These are phyloP conservation scores for Ceuthmochares aereus DNA, from an alignment of 2,113 vertebrate genomes.

Conservation along the genomic window DNA sequence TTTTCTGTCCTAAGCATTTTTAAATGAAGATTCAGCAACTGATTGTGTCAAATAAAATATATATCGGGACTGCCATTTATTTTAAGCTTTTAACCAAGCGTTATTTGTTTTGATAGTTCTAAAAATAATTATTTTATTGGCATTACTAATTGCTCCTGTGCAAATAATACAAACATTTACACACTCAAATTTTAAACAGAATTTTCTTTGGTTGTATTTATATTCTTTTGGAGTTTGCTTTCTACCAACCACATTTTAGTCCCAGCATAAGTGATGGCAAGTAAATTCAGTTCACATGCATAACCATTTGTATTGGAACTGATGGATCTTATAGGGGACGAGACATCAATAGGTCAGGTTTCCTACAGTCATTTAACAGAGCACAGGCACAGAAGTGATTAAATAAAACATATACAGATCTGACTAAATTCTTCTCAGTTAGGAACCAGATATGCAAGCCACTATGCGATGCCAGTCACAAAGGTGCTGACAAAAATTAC, in stretches of 20 bases:
- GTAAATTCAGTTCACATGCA: constrained; percentile 30
- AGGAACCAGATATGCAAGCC: neutral
- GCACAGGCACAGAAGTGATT: constrained; percentile 32
- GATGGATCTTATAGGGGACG: constrained; percentile 30
- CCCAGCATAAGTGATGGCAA: neutral
- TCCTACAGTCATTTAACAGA: constrained; percentile 19
- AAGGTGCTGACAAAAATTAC: constrained; percentile 52
- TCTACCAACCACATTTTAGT: neutral
- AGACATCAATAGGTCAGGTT: constrained; percentile 44
- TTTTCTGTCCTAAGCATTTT: constrained; percentile 21
- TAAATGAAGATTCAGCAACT: constrained; percentile 15
- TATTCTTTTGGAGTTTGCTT: neutral
- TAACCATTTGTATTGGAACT: constrained; percentile 12
- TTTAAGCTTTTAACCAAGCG: neutral
- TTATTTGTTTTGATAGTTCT: neutral
- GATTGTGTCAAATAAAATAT: neutral
- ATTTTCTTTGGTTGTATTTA: neutral
- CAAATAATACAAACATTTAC: neutral
- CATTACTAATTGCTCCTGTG: neutral
- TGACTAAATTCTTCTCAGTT: neutral
- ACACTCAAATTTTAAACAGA: neutral
- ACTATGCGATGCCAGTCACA: neutral
- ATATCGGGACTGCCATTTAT: neutral
- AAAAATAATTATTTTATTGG: neutral
- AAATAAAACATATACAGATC: constrained; percentile 9